Percentiles rank a stretch among this genome's conserved stretches.
These are phyloP conservation scores for Leucophenga maculata DNA, from an alignment of 2,888 invertebrate genomes.

Conservation along the genomic window DNA sequence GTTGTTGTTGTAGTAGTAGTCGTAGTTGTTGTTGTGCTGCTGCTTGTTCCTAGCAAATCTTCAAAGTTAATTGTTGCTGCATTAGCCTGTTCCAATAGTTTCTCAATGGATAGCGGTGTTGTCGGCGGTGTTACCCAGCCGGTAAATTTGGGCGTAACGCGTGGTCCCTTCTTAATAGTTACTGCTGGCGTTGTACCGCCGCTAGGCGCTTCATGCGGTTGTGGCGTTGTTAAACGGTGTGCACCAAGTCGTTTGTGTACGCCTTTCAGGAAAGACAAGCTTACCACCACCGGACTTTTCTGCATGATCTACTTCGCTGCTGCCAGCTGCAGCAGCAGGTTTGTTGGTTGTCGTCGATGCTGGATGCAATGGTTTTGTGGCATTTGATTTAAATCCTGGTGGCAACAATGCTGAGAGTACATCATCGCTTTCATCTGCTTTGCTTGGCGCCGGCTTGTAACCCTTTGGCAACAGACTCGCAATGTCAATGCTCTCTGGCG, in stretches of 20 bases:
- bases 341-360: conserved; percentile 44
- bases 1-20: conserved; percentile 79
- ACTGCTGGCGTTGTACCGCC: conserved; percentile 74
- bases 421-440: conserved; percentile 40
- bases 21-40: conserved; percentile 75
- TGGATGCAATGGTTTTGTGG: conserved; percentile 44
- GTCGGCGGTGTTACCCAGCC: conserved; percentile 93
- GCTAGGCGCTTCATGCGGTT: conserved; percentile 70
- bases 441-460: conserved; percentile 71
- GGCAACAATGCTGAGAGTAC: conserved; percentile 73
- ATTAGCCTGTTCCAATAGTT: conserved; percentile 80
- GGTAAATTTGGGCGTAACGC: conserved; percentile 91
- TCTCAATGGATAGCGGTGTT: conserved; percentile 88
- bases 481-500: conserved; percentile 72
- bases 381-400: conserved; percentile 74
- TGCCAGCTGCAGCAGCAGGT: conserved; percentile 37
- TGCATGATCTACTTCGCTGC: conserved; percentile 40
- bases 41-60: conserved; percentile 58
- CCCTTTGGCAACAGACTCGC: conserved; percentile 78
- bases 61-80: conserved; percentile 76
- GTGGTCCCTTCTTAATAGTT: conserved; percentile 88
- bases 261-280: conserved; percentile 83
- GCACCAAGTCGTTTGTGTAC: conserved; percentile 75
- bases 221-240: conserved; percentile 75
- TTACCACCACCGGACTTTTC: conserved; percentile 74